These are phyloP conservation scores for Poeciliopsis infans DNA, from an alignment of 2,797 vertebrate species.

Conservation along the genomic window DNA sequence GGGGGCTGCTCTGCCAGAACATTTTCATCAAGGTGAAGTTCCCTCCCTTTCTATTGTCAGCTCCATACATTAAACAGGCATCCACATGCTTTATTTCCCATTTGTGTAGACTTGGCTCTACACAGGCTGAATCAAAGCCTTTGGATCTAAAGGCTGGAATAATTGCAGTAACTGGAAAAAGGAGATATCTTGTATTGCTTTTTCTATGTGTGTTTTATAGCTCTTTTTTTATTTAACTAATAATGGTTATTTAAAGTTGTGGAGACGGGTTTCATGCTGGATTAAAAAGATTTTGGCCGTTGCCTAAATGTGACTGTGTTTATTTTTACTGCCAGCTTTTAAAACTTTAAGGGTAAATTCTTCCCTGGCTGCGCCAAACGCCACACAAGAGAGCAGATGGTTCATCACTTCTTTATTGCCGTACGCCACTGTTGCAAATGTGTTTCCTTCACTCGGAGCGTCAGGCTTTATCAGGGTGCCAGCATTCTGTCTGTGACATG, in stretches of 20 bases:
- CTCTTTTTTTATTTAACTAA: constrained; percentile 73
- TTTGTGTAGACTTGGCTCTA: constrained; percentile 16
- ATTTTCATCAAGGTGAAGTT: constrained; percentile 59
- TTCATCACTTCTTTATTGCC: constrained; percentile 46
- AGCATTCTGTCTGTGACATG: constrained; percentile 27
- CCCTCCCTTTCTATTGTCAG: constrained; percentile 34
- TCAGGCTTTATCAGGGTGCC: constrained; percentile 27
- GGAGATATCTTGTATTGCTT: constrained; percentile 37
- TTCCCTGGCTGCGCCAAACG: constrained; percentile 24
- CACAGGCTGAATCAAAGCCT: constrained; percentile 34
- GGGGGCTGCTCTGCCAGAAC: constrained; percentile 56
- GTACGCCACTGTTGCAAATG: constrained; percentile 31
- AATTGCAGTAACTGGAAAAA: constrained; percentile 16
- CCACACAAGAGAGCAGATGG: constrained; percentile 54
- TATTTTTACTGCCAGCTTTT: constrained; percentile 33
- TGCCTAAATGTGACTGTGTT: constrained; percentile 22
- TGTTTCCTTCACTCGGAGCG: constrained; percentile 35
- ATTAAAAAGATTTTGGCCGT: constrained; percentile 52
- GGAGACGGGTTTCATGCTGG: constrained; percentile 38
- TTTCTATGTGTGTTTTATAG: constrained; percentile 72
- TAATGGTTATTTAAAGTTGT: constrained; percentile 62
- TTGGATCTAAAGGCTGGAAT: constrained; percentile 32
- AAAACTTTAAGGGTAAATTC: constrained; percentile 24
- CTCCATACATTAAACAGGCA: constrained; percentile 31
- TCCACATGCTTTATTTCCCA: constrained; percentile 35